Evolutionary conservation across 2,888 invertebrate genomes (phyloP).

Genomic region (Pediacus dermestoides): DNA sequence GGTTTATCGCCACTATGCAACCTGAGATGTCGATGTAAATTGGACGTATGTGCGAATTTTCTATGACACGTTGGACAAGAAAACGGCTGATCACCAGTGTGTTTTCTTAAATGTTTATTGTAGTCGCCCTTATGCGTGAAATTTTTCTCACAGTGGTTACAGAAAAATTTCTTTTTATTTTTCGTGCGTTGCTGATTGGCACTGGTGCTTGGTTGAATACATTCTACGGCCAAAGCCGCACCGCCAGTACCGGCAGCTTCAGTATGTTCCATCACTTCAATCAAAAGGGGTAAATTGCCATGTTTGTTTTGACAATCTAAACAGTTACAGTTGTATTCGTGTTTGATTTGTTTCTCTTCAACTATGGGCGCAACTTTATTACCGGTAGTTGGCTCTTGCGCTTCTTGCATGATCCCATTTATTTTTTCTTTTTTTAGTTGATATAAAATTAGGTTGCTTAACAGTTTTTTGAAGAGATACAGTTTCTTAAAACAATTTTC

Average conservation of each 20-base stretch:
- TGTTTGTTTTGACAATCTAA: slow-evolving; percentile 28
- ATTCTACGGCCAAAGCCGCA: slow-evolving; percentile 7
- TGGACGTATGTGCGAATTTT: slow-evolving; percentile 55
- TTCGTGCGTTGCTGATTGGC: slow-evolving; percentile 13
- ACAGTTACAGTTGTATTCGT: slow-evolving; percentile 30
- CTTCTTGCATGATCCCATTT: slow-evolving; percentile 17
- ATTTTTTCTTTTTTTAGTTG: slow-evolving; percentile 12
- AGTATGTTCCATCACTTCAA: slow-evolving; percentile 34
- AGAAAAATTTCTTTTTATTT: slow-evolving; percentile 31
- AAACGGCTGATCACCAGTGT: slow-evolving; percentile 46
- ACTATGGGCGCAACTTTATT: slow-evolving; percentile 12
- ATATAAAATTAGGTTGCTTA: slow-evolving; percentile 13
- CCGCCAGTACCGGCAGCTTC: slow-evolving; percentile 16
- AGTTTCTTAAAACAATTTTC: slow-evolving; percentile 19
- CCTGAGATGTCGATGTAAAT: slow-evolving; percentile 70
- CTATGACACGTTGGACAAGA: slow-evolving; percentile 39
- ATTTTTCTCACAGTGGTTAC: slow-evolving; percentile 40
- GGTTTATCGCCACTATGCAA: slow-evolving; percentile 75
- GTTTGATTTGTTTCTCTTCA: slow-evolving; percentile 11
- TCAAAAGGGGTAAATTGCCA: slow-evolving; percentile 30
- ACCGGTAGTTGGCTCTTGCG: not conserved
- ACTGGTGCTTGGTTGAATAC: slow-evolving; percentile 32
- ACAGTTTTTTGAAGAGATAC: slow-evolving; percentile 17
- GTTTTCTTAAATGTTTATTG: slow-evolving; percentile 45
- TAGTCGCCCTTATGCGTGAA: slow-evolving; percentile 46